Evolutionary conservation across 2,888 invertebrate genomes (phyloP).

Genomic region (Tipula vernalis): DNA sequence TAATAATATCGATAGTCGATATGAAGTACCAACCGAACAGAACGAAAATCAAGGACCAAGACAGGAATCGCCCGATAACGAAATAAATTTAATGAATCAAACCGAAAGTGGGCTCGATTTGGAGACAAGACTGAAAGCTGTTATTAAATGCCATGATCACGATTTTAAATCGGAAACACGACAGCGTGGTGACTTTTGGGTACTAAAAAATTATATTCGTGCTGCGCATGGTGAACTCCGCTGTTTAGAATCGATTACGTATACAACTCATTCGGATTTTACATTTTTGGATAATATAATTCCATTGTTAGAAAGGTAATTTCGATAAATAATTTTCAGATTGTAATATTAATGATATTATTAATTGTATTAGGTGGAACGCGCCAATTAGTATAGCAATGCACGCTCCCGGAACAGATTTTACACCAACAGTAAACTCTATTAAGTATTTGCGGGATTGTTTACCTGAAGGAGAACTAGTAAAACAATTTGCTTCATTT

Average conservation of each 20-base stretch:
- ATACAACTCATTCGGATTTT: conserved; percentile 85
- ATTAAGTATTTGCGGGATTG: conserved; percentile 74
- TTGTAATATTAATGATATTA: too few relatives aligned
- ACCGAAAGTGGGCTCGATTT: conserved; percentile 34
- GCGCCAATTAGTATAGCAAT: conserved; percentile 79
- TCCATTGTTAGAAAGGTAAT: conserved; percentile 61
- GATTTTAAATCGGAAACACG: conserved; percentile 45
- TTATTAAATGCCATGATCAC: conserved; percentile 52
- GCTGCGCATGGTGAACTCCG: conserved; percentile 53
- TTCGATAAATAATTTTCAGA: not conserved
- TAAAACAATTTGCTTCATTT: conserved; percentile 72
- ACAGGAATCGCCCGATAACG: conserved; percentile 12
- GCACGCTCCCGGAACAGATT: conserved; percentile 77
- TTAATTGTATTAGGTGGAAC: conserved; percentile 49
- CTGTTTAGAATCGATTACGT: conserved; percentile 79
- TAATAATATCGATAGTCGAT: conserved; percentile 19
- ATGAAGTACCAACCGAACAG: conserved; percentile 21
- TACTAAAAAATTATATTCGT: conserved; percentile 72
- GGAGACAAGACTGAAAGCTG: conserved; percentile 34
- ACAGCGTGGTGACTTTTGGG: conserved; percentile 77
- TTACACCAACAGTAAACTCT: conserved; percentile 61
- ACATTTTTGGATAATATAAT: conserved; percentile 83
- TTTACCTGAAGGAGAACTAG: conserved; percentile 48
- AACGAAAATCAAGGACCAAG: not conserved
- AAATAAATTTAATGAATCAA: conserved; percentile 22